These are phyloP conservation scores for Dasypogon diadema DNA, from an alignment of 2,888 invertebrate genomes.

Conservation along the genomic window DNA sequence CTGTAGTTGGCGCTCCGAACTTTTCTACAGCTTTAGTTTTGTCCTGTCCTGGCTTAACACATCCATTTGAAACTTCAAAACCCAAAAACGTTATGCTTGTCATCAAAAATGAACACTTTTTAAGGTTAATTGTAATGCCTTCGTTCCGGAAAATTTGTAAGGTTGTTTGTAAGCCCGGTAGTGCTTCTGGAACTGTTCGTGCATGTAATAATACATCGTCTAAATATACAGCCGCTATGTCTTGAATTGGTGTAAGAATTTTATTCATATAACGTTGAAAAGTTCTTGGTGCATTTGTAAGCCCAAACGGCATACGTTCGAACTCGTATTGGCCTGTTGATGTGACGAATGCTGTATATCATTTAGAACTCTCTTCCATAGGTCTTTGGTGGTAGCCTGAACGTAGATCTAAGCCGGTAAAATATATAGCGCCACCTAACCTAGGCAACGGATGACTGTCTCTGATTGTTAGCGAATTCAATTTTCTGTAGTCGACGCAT, in stretches of 20 bases:
- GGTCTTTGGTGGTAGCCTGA: too few relatives aligned
- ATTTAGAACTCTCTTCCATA: too few relatives aligned
- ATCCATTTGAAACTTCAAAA: slow-evolving; percentile 57
- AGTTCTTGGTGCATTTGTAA: slow-evolving; percentile 60
- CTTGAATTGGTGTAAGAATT: background rate
- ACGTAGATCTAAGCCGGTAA: too few relatives aligned
- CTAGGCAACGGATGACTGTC: too few relatives aligned
- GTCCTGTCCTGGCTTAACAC: slow-evolving; percentile 57
- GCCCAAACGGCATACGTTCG: slow-evolving; percentile 61
- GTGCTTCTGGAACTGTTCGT: slow-evolving; percentile 53
- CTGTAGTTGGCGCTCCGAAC: slow-evolving; percentile 56
- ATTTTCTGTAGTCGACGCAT: too few relatives aligned
- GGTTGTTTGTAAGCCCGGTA: background rate
- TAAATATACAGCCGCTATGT: slow-evolving; percentile 57
- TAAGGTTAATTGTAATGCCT: slow-evolving; percentile 38
- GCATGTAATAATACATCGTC: slow-evolving; percentile 60
- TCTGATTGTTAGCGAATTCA: too few relatives aligned
- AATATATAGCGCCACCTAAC: too few relatives aligned
- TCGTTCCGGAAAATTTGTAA: slow-evolving; percentile 24
- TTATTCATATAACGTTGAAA: slow-evolving; percentile 60
- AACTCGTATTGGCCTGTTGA: too few relatives aligned
- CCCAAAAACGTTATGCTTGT: slow-evolving; percentile 58
- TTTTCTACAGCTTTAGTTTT: slow-evolving; percentile 58
- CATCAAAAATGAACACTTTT: slow-evolving; percentile 57
- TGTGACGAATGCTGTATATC: too few relatives aligned